Evolutionary conservation across 2,888 invertebrate genomes (phyloP), one percentile per base, ranked within the genome.

Genomic region (Sinotaia quadrata): DNA sequence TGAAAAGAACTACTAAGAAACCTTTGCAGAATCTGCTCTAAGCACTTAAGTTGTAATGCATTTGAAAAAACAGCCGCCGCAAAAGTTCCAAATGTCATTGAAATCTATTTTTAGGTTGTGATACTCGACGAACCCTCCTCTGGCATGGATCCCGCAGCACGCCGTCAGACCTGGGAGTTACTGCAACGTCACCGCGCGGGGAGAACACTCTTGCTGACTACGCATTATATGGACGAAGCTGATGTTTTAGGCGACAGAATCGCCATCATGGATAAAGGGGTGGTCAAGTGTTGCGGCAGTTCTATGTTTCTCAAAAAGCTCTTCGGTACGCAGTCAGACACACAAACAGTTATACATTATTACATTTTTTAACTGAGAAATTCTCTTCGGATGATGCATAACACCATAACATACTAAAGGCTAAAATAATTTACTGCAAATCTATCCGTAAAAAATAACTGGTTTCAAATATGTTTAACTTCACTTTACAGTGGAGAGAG

Each of bases 191-290:
- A 91, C 76, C 88, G 90, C 47, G 85, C 88, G 89, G 93, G 92
- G 44, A 91, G 94, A 10, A 93, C 94, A 0, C 91, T 95, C 80
- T 90, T 96, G 58, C 88, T 95, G 68, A 94, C 95, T 18, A 87
- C 87, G 8, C 87, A 95, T 87, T 95, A 94, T 84, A 95, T 95
- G 95, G 95, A 95, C 83, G 95, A 95, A 88, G 95, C 95, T 0
- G 95, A 95, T 87, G 90, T 94, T 58, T 90, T 95, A 2, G 95
- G 95, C 0, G 95, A 95, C 87, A 90, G 95, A 47, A 94, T 95
- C 75, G 95, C 94, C 3, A 95, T 95, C 67, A 94, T 95, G 94
- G 92, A 94, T 3, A 91, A 92, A 61, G 95, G 95, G 1, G 91
- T 91, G 49, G 88, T 95, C 52, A 93, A 94, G 82, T 95, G 95